phyloP scores from a whole-genome alignment of 2,888 invertebrate genomes.

The Apodemia hepburni region DNA sequence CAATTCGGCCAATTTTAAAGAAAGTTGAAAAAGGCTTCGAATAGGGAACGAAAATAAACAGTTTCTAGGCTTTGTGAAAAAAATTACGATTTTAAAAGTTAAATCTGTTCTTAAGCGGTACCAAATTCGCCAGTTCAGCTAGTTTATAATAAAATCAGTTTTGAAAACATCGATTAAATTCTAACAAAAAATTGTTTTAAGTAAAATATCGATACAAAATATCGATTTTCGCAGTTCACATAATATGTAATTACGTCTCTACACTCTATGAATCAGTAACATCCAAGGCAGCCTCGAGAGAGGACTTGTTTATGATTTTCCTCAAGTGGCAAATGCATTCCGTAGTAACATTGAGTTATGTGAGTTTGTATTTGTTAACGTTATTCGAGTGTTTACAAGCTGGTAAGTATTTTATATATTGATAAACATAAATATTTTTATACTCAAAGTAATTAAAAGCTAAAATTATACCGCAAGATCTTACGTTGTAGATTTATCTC shows the following conservation, averaged over 20 bases:
- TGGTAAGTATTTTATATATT: conserved; percentile 19
- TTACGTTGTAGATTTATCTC: no score
- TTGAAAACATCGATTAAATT: not conserved
- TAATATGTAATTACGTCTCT: not conserved
- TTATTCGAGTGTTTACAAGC: conserved; percentile 19
- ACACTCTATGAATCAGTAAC: conserved; percentile 19
- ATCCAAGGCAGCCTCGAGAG: not conserved
- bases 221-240: not conserved
- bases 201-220: conserved; percentile 3
- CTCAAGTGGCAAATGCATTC: conserved; percentile 17
- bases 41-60: no score
- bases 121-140: no score
- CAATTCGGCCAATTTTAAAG: no score
- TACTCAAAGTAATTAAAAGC: no score
- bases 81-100: no score
- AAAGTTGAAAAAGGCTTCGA: no score
- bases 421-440: no score
- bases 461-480: no score
- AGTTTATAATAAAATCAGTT: not conserved
- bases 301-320: conserved; percentile 11
- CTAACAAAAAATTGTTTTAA: not conserved
- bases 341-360: conserved; percentile 9
- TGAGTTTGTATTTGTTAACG: conserved; percentile 13
- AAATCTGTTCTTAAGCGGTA: no score
- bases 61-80: no score